A percentile compares a stretch with the other conserved stretches of the same genome.
These are phyloP conservation scores for Paragorgia papillata DNA, from an alignment of 92 coral and sea anemone genomes.

Conservation along the genomic window DNA sequence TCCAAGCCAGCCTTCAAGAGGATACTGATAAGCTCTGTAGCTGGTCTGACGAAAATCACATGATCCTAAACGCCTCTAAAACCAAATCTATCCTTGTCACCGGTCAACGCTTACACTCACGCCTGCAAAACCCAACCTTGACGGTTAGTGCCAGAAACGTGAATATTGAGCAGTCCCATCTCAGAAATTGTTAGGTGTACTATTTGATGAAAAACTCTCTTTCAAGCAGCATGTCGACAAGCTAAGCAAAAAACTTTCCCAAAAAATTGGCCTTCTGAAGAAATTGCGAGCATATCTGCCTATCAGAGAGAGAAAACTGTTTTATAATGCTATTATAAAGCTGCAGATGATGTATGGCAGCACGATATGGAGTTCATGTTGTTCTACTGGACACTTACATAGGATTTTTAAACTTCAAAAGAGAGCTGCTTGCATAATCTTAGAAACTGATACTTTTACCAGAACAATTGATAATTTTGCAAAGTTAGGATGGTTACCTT, in stretches of 20 bases:
- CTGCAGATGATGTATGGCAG: slow-evolving; percentile 33
- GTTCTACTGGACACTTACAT: slow-evolving; percentile 39
- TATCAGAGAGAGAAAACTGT: neutral
- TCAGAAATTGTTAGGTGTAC: slow-evolving; percentile 30
- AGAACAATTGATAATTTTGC: slow-evolving; percentile 42
- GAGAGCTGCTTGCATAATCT: slow-evolving; percentile 53
- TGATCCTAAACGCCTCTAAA: slow-evolving; percentile 23
- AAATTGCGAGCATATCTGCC: neutral
- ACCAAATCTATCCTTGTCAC: slow-evolving; percentile 30
- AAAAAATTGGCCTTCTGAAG: slow-evolving; percentile 1
- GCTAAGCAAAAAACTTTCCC: neutral
- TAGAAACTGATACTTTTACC: slow-evolving; percentile 43
- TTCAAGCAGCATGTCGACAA: neutral
- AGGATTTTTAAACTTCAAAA: slow-evolving; percentile 57
- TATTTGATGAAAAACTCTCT: slow-evolving; percentile 22
- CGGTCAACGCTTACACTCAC: neutral
- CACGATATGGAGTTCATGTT: slow-evolving; percentile 40
- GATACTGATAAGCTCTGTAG: too few relatives aligned
- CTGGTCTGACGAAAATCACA: neutral
- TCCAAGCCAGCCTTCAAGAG: too few relatives aligned
- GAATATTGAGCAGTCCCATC: neutral
- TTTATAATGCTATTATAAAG: slow-evolving; percentile 39
- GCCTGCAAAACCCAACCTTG: neutral
- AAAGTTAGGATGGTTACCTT: slow-evolving; percentile 42
- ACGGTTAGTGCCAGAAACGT: too few relatives aligned